Evolutionary conservation across 2,113 vertebrate species (phyloP).

Genomic region (Hippoglossus stenolepis): DNA sequence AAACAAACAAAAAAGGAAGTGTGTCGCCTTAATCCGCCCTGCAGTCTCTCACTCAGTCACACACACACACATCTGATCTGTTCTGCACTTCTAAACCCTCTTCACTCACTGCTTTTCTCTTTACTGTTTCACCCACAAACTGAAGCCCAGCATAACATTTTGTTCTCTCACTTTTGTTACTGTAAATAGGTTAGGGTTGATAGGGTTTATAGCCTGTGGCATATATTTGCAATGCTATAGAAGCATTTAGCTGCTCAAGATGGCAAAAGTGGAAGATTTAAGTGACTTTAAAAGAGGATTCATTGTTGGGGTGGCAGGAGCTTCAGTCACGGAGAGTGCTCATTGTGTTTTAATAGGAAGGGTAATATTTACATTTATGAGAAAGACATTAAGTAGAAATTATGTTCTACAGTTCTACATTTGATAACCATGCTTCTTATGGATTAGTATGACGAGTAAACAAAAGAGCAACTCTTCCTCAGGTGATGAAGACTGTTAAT

Average conservation of each 20-base stretch:
- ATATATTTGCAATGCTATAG: neutral
- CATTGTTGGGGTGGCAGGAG: too few species aligned
- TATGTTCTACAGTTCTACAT: neutral
- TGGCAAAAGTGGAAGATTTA: too few species aligned
- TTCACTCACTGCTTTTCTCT: slow-evolving; percentile 54
- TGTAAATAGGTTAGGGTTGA: slow-evolving; percentile 34
- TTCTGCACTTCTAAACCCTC: slow-evolving; percentile 63
- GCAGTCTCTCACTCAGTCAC: slow-evolving; percentile 65
- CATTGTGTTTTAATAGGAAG: too few species aligned
- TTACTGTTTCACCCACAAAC: neutral
- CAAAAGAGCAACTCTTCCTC: neutral
- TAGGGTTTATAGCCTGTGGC: neutral
- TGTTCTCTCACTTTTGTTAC: slow-evolving; percentile 44
- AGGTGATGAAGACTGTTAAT: neutral
- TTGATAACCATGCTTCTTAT: neutral
- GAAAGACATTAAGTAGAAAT: too few species aligned
- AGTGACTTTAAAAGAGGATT: too few species aligned
- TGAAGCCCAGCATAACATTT: slow-evolving; percentile 26
- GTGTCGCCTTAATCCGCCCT: slow-evolving; percentile 73
- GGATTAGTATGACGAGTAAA: neutral
- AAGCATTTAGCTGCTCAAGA: neutral
- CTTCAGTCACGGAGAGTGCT: too few species aligned
- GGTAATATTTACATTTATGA: too few species aligned
- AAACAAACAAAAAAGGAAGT: slow-evolving; percentile 80
- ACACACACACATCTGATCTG: slow-evolving; percentile 49